Evolutionary conservation across 2,113 vertebrate species (phyloP).

Genomic region (Emydocephalus ijimae): DNA sequence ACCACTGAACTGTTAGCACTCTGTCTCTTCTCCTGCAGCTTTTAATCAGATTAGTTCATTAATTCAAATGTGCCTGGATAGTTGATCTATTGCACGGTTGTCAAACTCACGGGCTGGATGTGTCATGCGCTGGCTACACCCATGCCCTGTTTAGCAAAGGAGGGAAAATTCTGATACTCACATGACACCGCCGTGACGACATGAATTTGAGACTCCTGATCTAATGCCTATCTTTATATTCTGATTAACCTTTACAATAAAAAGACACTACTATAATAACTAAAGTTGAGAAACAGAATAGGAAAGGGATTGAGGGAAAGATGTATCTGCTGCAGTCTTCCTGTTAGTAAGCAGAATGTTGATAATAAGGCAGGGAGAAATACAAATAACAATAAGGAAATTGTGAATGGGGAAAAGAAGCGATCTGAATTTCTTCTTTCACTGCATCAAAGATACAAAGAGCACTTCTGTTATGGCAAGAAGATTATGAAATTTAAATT

Average conservation of each 20-base stretch:
- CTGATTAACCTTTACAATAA: background rate
- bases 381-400: background rate
- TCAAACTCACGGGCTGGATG: too few species aligned
- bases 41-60: background rate
- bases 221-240: background rate
- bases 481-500: background rate
- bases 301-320: background rate
- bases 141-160: too few species aligned
- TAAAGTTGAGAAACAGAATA: background rate
- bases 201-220: background rate
- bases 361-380: background rate
- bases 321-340: background rate
- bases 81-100: background rate
- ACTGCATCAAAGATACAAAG: background rate
- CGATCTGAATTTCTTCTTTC: background rate
- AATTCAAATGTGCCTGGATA: background rate
- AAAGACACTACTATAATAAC: background rate
- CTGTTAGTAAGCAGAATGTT: background rate
- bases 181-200: too few species aligned
- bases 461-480: background rate
- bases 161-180: too few species aligned
- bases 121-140: too few species aligned
- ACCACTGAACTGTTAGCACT: background rate
- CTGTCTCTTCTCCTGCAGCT: background rate
- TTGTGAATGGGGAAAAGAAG: background rate